These are phyloP conservation scores for Eupeodes luniger DNA, from an alignment of 2,888 invertebrate genomes.

Conservation along the genomic window DNA sequence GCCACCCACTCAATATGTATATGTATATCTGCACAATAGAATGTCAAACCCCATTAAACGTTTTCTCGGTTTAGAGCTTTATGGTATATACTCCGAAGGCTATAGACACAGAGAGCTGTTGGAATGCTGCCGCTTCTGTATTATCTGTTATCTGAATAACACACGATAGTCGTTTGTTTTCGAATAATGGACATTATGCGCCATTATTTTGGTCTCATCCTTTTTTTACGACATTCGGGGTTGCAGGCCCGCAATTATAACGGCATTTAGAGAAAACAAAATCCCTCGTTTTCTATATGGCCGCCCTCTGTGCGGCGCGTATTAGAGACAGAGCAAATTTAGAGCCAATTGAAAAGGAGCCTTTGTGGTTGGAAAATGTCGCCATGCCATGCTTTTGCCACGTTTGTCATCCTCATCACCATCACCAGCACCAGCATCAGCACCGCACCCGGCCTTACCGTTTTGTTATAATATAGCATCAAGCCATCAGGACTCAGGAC, in stretches of 20 bases:
- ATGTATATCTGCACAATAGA: slow-evolving; percentile 13
- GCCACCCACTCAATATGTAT: neutral
- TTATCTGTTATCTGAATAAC: slow-evolving; percentile 79
- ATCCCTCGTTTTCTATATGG: slow-evolving; percentile 57
- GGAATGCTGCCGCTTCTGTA: slow-evolving; percentile 44
- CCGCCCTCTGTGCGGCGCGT: slow-evolving; percentile 28
- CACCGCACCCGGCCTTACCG: neutral
- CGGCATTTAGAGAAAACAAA: slow-evolving; percentile 76
- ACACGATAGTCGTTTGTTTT: slow-evolving; percentile 83
- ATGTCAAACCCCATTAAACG: slow-evolving; percentile 46
- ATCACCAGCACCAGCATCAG: too few relatives aligned
- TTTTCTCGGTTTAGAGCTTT: slow-evolving; percentile 34
- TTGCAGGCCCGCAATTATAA: slow-evolving; percentile 75
- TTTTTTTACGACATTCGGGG: slow-evolving; percentile 74
- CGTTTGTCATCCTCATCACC: neutral
- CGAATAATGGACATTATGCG: slow-evolving; percentile 84
- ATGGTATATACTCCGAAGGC: too few relatives aligned
- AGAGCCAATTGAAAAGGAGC: slow-evolving; percentile 67
- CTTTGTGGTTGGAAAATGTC: slow-evolving; percentile 65
- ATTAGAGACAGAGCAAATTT: slow-evolving; percentile 38
- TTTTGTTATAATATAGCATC: neutral
- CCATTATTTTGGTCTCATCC: slow-evolving; percentile 80
- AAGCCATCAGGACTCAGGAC: slow-evolving; percentile 17
- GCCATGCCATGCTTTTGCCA: neutral
- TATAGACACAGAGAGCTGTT: slow-evolving; percentile 11